phyloP scores from a whole-genome alignment of 2,113 vertebrate species.

The Carollia perspicillata region DNA sequence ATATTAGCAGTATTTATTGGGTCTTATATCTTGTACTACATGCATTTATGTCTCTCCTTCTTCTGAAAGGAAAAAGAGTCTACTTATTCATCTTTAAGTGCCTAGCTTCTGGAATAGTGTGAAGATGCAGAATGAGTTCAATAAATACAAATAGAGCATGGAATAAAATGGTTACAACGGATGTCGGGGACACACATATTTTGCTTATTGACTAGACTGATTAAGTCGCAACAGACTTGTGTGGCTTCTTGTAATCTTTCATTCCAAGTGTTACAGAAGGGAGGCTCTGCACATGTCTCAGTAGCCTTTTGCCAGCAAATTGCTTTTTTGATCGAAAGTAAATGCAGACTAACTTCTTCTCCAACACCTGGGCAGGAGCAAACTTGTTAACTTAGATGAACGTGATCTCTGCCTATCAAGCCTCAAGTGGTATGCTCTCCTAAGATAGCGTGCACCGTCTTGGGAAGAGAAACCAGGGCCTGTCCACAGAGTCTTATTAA shows the following conservation, averaged over 20 bases:
- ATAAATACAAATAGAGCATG: conserved; percentile 34
- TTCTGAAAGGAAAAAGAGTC: background rate
- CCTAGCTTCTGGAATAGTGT: background rate
- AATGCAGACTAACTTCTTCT: background rate
- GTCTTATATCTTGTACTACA: background rate
- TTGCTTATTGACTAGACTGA: background rate
- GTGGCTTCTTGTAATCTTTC: background rate
- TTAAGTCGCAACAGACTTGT: background rate
- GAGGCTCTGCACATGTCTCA: background rate
- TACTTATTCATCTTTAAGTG: conserved; percentile 22
- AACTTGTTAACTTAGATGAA: background rate
- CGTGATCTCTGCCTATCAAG: background rate
- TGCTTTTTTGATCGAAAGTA: background rate
- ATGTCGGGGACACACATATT: background rate
- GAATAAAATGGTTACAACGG: conserved; percentile 18
- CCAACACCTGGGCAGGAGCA: background rate
- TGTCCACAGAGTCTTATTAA: background rate
- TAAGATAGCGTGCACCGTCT: background rate
- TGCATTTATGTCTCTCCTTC: background rate
- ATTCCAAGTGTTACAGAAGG: background rate
- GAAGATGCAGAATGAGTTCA: conserved; percentile 1
- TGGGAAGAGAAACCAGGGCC: background rate
- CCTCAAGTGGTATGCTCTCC: background rate
- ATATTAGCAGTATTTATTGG: background rate
- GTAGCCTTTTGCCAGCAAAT: background rate